Evolutionary conservation across 1,140 invertebrate species (phyloP).

Genomic region (Bombus haemorrhoidalis): DNA sequence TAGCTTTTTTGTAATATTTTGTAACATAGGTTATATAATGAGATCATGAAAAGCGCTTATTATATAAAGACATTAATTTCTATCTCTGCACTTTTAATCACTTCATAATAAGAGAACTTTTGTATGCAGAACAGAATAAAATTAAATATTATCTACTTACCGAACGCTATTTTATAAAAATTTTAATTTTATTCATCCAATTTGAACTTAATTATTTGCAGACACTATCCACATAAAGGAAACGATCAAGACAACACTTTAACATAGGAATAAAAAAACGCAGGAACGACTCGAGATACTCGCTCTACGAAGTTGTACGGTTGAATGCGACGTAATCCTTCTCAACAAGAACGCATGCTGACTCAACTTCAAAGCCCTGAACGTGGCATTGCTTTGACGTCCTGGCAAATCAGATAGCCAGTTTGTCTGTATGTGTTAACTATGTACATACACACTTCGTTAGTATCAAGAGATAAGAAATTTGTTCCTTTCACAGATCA

Average conservation of each 20-base stretch:
- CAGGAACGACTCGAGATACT: not conserved
- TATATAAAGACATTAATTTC: not conserved
- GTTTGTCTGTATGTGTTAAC: not conserved
- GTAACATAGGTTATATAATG: not conserved
- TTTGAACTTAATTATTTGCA: not conserved
- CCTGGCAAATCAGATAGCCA: not conserved
- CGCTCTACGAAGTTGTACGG: not conserved
- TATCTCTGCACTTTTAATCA: not conserved
- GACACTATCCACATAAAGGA: not conserved
- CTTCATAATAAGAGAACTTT: not conserved
- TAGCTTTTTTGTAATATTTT: not conserved
- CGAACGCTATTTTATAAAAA: not conserved
- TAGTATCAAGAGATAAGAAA: not conserved
- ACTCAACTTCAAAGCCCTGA: not conserved
- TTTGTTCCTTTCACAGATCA: not conserved
- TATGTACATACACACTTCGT: not conserved
- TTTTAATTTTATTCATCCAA: not conserved
- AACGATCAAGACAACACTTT: too few relatives aligned
- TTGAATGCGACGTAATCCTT: not conserved
- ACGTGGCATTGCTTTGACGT: constrained; percentile 11
- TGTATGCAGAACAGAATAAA: not conserved
- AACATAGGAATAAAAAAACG: not conserved
- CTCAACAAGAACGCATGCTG: not conserved
- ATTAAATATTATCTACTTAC: constrained; percentile 5
- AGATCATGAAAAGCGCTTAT: not conserved